Base-by-base conservation (phyloP, 2,113 vertebrate genomes). In the Rhynchomys soricoides region DNA sequence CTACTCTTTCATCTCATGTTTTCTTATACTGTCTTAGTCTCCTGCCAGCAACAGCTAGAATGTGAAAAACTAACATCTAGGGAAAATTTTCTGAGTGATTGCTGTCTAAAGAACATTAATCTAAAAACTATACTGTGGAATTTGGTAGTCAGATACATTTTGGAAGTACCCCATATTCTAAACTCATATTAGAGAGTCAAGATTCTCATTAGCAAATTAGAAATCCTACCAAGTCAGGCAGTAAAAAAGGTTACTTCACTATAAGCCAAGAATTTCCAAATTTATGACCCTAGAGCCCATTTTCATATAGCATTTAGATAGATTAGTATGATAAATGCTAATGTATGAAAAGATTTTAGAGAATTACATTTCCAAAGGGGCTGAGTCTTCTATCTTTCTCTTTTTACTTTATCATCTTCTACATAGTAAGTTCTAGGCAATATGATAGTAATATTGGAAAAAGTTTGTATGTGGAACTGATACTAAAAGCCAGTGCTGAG, bases 301-400 rank as follows among this genome's bases (percentile, higher is more conserved):
- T 95, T 95, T 92, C 64, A 13, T 92, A 43, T 45, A 74, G 17
- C 45, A 50, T 75, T 66, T 57, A 15, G 37, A 68, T 94, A 90
- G 85, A 92, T 89, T 40, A 71, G 24, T 93, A 62, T 94, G 12
- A 97, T 62, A 92, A 87, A 95, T 90, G 48, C 24, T 94, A 92
- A 83, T 43, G 26, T 52, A 73, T 48, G 7, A 94, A 87, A 68
- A 88, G 24, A 17, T 62, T 83, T 96, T 73, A 90, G 78, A 93
- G 43, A 88, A 89, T 95, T 87, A 90, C n/a, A 64, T 87, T 92
- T 21, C 48, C 88, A 93, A 66, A 50, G 37, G 29, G 11, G 77
- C 70, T 85, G 59, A 88, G n/a, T 71, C 74, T 87, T 93, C 22
- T 55, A 88, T 81, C 8, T 82, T 88, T 95, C 89, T 77, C 31